phyloP scores from a whole-genome alignment of 1,140 invertebrate genomes.

The Microplitis demolitor region DNA sequence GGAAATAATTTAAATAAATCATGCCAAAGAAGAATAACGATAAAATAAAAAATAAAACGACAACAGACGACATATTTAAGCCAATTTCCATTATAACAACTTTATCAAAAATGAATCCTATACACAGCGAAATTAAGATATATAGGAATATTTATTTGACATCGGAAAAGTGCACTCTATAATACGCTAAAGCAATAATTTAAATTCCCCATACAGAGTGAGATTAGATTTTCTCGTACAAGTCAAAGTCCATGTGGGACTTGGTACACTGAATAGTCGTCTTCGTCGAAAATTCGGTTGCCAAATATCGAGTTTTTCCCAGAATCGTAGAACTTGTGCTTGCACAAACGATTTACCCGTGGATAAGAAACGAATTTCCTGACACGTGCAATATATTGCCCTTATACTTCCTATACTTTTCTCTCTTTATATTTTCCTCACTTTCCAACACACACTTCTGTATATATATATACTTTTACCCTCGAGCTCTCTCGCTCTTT shows the following conservation, averaged over 20 bases:
- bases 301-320: conserved; percentile 18
- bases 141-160: too few species aligned
- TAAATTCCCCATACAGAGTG: background rate
- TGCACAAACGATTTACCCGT: conserved; percentile 22
- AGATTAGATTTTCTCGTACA: conserved; percentile 1
- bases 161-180: background rate
- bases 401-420: background rate
- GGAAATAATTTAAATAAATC: too few species aligned
- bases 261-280: background rate
- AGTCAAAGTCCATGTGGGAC: background rate
- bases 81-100: too few species aligned
- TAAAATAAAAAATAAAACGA: too few species aligned
- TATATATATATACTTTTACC: background rate
- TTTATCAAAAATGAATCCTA: too few species aligned
- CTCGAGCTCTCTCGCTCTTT: background rate
- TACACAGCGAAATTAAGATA: too few species aligned
- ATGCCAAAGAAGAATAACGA: too few species aligned
- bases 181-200: background rate
- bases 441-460: background rate
- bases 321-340: background rate
- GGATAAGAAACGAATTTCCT: conserved; percentile 36
- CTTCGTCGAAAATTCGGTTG: conserved; percentile 16
- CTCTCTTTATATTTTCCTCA: background rate
- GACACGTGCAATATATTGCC: conserved; percentile 35
- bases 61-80: too few species aligned